These are phyloP conservation scores for Xerus rutilus DNA, from an alignment of 2,797 vertebrate genomes.

Conservation along the genomic window DNA sequence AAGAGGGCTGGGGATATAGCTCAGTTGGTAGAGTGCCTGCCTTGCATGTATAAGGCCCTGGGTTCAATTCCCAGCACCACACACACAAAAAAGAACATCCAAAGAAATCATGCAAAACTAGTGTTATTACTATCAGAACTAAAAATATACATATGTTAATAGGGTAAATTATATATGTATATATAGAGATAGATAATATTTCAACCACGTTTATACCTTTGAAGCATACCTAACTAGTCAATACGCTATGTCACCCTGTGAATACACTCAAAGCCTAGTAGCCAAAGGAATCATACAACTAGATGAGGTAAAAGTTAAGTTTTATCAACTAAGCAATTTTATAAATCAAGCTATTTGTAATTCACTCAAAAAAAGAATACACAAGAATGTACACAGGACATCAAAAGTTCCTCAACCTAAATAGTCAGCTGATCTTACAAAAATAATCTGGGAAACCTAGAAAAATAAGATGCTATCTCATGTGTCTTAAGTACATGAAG, in stretches of 20 bases:
- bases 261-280: background rate
- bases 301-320: constrained; percentile 6
- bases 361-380: constrained; percentile 48
- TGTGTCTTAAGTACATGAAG: background rate
- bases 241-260: background rate
- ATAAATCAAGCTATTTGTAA: constrained; percentile 41
- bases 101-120: background rate
- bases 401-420: constrained; percentile 18
- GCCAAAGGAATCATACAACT: constrained; percentile 27
- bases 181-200: background rate
- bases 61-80: no score
- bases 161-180: constrained; percentile 5
- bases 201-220: background rate
- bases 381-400: background rate
- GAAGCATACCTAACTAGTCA: constrained; percentile 13
- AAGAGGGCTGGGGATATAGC: background rate
- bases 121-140: background rate
- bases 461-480: background rate
- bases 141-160: background rate
- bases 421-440: background rate
- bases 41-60: no score
- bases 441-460: constrained; percentile 1
- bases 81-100: no score
- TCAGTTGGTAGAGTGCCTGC: no score
- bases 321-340: constrained; percentile 50